These are phyloP conservation scores for Psittacula cyanocephala DNA, from an alignment of 2,113 vertebrate species.

Conservation along the genomic window DNA sequence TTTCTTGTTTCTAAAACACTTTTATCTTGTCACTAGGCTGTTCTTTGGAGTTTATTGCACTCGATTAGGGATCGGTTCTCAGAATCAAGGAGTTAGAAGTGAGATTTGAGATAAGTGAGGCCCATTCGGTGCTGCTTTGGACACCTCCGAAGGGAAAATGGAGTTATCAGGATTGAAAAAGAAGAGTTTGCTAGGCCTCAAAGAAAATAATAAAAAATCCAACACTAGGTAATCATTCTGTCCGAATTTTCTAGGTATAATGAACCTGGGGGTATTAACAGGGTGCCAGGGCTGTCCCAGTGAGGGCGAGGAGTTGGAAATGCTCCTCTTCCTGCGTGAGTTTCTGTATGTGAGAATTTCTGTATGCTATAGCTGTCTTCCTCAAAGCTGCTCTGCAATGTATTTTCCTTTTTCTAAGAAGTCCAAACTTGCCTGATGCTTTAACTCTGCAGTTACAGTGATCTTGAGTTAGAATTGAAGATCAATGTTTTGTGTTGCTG, in stretches of 20 bases:
- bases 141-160: conserved; percentile 65
- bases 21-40: conserved; percentile 71
- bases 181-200: conserved; percentile 74
- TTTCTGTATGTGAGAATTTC: not conserved
- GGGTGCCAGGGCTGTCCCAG: not conserved
- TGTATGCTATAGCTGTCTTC: not conserved
- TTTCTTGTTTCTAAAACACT: conserved; percentile 54
- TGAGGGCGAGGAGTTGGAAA: conserved; percentile 12
- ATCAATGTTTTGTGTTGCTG: not conserved
- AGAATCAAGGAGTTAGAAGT: conserved; percentile 62
- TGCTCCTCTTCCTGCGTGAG: not conserved
- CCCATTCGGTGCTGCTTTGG: conserved; percentile 62
- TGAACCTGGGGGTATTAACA: not conserved
- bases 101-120: conserved; percentile 70
- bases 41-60: conserved; percentile 68
- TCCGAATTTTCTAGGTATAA: conserved; percentile 58
- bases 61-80: conserved; percentile 70
- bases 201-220: conserved; percentile 73
- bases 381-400: not conserved
- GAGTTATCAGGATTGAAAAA: conserved; percentile 76
- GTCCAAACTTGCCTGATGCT: not conserved
- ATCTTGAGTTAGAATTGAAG: not conserved
- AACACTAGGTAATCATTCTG: conserved; percentile 68
- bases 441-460: not conserved
- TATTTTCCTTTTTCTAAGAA: not conserved